phyloP scores from a whole-genome alignment of 2,888 invertebrate genomes.

The Congeria kusceri region DNA sequence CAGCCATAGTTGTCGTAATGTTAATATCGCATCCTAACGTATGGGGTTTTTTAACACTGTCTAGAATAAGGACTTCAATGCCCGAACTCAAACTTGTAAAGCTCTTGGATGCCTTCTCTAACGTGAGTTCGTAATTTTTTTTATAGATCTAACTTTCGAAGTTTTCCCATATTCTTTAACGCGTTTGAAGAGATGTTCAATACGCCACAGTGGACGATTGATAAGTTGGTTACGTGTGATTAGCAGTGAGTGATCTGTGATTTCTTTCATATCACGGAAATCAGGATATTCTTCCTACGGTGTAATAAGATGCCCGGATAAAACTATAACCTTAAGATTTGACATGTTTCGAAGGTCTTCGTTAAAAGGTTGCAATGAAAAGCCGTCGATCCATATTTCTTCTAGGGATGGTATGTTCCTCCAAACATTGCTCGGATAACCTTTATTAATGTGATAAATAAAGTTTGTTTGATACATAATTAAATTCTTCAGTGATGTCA shows the following conservation, averaged over 20 bases:
- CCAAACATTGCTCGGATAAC: constrained; percentile 29
- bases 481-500: constrained; percentile 11
- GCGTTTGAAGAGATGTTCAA: constrained; percentile 11
- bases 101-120: background rate
- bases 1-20: constrained; percentile 13
- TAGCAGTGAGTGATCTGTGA: background rate
- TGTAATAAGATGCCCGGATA: constrained; percentile 17
- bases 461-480: constrained; percentile 41
- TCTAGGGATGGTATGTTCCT: constrained; percentile 5
- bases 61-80: background rate
- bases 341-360: constrained; percentile 19
- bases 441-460: background rate
- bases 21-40: background rate
- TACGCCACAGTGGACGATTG: constrained; percentile 21
- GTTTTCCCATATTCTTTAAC: constrained; percentile 9
- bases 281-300: constrained; percentile 5
- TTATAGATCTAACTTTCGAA: constrained; percentile 37
- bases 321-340: constrained; percentile 8
- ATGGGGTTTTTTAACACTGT: background rate
- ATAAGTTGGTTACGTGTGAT: constrained; percentile 13
- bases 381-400: constrained; percentile 42
- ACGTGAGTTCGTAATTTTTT: constrained; percentile 17
- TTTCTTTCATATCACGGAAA: constrained; percentile 3
- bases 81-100: constrained; percentile 11
- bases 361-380: constrained; percentile 30